Percentiles rank a stretch among this genome's conserved stretches.
Conservation (phyloP, 1,140 invertebrate genomes). For the Andrena cerasifolii region DNA sequence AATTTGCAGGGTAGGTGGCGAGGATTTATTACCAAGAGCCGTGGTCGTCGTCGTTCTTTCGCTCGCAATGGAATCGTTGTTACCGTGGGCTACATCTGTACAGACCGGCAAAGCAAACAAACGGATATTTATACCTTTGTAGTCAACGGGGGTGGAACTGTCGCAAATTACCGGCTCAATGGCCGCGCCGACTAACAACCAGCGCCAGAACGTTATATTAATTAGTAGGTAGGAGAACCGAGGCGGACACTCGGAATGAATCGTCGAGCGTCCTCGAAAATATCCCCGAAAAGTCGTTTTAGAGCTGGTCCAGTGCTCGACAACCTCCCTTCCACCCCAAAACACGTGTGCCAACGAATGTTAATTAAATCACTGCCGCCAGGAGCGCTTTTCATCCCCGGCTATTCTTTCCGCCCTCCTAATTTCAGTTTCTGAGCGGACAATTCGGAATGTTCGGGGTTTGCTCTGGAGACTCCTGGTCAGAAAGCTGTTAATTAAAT, state of each 20-base stretch:
- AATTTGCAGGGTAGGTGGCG: background rate
- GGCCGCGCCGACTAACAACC: background rate
- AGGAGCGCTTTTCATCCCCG: background rate
- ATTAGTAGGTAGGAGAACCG: constrained; percentile 44
- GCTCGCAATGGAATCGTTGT: background rate
- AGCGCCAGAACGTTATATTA: constrained; percentile 50
- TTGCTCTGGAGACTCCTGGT: background rate
- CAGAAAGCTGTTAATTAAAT: constrained; percentile 28
- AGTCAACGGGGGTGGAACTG: background rate
- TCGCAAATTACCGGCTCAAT: constrained; percentile 36
- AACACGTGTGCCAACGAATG: constrained; percentile 40
- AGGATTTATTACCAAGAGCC: background rate
- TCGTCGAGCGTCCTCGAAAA: constrained; percentile 54
- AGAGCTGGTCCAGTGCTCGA: constrained; percentile 3
- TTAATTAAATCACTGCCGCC: constrained; percentile 54
- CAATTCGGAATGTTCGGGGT: background rate
- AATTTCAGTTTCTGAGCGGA: background rate
- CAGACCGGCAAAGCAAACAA: constrained; percentile 9
- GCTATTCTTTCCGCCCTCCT: background rate
- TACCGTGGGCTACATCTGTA: background rate
- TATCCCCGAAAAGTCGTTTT: constrained; percentile 51
- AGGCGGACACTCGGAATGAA: constrained; percentile 45
- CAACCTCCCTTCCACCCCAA: background rate
- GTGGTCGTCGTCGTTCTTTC: background rate
- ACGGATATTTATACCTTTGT: constrained; percentile 37